phyloP scores from a whole-genome alignment of 2,888 invertebrate genomes.

The Cactoblastis cactorum region DNA sequence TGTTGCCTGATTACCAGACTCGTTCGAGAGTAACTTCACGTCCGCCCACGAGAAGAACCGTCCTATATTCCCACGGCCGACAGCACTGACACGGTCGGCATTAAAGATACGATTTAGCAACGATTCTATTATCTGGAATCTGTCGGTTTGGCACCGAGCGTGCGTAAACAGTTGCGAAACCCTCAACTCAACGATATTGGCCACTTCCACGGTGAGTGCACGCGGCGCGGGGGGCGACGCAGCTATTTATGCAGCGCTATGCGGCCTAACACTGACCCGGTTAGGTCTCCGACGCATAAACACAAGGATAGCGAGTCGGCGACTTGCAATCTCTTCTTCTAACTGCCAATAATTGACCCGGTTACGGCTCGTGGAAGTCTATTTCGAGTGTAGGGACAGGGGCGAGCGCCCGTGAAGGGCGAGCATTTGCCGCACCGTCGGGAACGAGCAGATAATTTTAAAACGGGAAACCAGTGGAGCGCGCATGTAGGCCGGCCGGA shows the following conservation, averaged over 20 bases:
- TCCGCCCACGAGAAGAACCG: conserved; percentile 50
- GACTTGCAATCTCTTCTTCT: conserved; percentile 26
- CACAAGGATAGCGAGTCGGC: conserved; percentile 57
- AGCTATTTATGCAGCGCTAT: conserved; percentile 73
- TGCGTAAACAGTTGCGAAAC: conserved; percentile 68
- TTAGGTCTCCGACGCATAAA: conserved; percentile 63
- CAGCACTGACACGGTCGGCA: conserved; percentile 43
- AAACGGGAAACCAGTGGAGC: conserved; percentile 71
- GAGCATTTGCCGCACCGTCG: conserved; percentile 63
- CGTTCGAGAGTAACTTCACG: conserved; percentile 35
- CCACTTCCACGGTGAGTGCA: conserved; percentile 36
- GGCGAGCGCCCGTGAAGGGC: conserved; percentile 70
- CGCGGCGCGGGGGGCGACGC: conserved; percentile 38
- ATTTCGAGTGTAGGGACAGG: conserved; percentile 39
- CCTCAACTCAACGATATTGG: conserved; percentile 40
- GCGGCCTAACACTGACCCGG: conserved; percentile 78
- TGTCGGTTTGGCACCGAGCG: conserved; percentile 55
- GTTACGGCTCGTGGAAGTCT: conserved; percentile 23
- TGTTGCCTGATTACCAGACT: conserved; percentile 5
- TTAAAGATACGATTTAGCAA: conserved; percentile 54
- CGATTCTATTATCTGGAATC: conserved; percentile 48
- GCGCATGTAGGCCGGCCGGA: conserved; percentile 70
- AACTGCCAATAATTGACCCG: conserved; percentile 26
- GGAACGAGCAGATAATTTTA: conserved; percentile 68
- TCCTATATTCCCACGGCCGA: conserved; percentile 60